These are phyloP conservation scores for Xyliphius kryptos DNA, from an alignment of 2,113 vertebrate species.

Conservation along the genomic window DNA sequence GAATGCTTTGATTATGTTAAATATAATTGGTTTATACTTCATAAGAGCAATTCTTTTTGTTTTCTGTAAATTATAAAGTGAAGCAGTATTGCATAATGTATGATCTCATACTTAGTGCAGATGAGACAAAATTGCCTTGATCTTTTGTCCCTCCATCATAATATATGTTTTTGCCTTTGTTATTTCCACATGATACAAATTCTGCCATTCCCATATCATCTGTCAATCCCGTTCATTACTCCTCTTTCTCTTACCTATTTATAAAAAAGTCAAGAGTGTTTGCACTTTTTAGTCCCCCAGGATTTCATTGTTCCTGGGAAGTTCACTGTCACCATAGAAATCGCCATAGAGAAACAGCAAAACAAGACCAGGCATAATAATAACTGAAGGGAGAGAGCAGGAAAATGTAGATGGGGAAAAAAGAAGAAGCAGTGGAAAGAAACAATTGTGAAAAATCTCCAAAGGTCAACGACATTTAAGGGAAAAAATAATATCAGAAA, in stretches of 20 bases:
- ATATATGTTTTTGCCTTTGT: constrained; percentile 27
- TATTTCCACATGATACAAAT: constrained; percentile 51
- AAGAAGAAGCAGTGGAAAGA: constrained; percentile 48
- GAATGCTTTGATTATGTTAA: no score
- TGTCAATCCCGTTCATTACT: constrained; percentile 59
- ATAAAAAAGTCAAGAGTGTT: constrained; percentile 69
- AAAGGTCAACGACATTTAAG: constrained; percentile 54
- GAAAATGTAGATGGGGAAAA: constrained; percentile 21
- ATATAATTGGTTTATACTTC: no score
- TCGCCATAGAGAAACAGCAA: constrained; percentile 61
- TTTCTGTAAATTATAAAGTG: constrained; percentile 18
- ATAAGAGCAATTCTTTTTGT: no score
- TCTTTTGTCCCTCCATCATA: constrained; percentile 26
- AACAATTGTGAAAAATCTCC: constrained; percentile 60
- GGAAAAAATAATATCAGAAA: constrained; percentile 34
- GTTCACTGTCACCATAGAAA: constrained; percentile 70
- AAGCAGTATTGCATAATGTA: no score
- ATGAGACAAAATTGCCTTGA: constrained; percentile 27
- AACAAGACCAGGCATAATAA: constrained; percentile 60
- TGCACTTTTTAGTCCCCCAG: constrained; percentile 65
- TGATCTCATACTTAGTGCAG: constrained; percentile 20
- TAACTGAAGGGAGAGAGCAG: constrained; percentile 29
- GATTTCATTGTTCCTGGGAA: constrained; percentile 68
- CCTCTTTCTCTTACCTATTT: constrained; percentile 65
- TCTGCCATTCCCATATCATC: constrained; percentile 65